phyloP scores from a whole-genome alignment of 2,113 vertebrate species.

The Furnarius figulus region DNA sequence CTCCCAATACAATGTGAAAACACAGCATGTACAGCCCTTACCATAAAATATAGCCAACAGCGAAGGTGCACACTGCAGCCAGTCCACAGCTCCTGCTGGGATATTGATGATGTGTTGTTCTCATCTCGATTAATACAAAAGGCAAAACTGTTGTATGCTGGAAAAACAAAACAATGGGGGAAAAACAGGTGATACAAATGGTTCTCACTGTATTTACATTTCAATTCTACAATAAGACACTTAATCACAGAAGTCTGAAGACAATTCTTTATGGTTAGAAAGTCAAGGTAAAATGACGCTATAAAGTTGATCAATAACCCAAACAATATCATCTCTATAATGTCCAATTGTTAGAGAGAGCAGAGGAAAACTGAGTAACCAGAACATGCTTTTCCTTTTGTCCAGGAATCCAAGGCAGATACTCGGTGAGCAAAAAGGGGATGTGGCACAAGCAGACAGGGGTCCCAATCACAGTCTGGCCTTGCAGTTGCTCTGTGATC shows the following conservation, averaged over 20 bases:
- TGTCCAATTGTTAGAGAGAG: fast-evolving
- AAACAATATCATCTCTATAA: background rate
- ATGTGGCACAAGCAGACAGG: background rate
- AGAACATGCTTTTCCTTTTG: background rate
- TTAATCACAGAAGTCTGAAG: background rate
- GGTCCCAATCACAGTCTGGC: background rate
- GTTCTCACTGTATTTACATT: background rate
- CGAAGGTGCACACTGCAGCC: slow-evolving; percentile 86
- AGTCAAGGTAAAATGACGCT: background rate
- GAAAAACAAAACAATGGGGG: slow-evolving; percentile 36
- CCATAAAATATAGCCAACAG: slow-evolving; percentile 95
- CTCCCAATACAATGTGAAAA: slow-evolving; percentile 58
- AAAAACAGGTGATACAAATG: slow-evolving; percentile 58
- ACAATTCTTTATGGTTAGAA: background rate
- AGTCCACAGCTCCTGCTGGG: slow-evolving; percentile 90
- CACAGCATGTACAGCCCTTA: slow-evolving; percentile 75
- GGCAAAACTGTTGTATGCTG: slow-evolving; percentile 98
- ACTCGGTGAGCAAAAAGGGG: background rate
- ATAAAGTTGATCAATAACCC: background rate
- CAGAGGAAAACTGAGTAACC: background rate
- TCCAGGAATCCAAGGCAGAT: background rate
- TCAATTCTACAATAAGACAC: background rate
- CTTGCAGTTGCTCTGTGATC: background rate
- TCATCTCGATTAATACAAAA: slow-evolving; percentile 99
- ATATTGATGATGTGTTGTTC: slow-evolving; percentile 92